Base-by-base conservation (phyloP, 2,797 vertebrate genomes). In the Allochrocebus solatus region DNA sequence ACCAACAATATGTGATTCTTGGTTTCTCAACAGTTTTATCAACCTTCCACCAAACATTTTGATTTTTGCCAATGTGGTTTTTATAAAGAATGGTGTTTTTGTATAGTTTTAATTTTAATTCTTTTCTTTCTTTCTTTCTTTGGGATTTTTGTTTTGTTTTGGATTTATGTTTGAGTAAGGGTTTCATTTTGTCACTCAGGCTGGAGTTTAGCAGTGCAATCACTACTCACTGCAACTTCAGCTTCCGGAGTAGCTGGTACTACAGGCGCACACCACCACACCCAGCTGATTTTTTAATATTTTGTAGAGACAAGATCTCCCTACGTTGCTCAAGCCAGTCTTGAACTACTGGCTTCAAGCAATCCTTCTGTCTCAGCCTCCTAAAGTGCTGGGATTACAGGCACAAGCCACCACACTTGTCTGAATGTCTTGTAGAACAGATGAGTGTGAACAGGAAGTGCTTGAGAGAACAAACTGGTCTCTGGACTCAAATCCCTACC, bases 371-470 rank as follows among this genome's bases (percentile, higher is more conserved):
- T 19, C 30, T 64, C 16, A 17, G 61, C 64, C 64, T 67, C 64
- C 33, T 16, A 4, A 67, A 67, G 33, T 67, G 64, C 64, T 67
- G 33, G 64, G 64, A 19, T 67, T n/a, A 19, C 4, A 67, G 33
- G 33, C 16, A 1, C 1, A 3, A 67, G 33, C 33, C 33, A n/a
- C 33, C 16, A 1, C 7, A 67, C 61, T 7, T 8, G 8, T 17
- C 72, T 72, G 24, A 28, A 78, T 79, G 88, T 92, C 76, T 86
- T 86, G 86, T 67, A 88, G 19, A 91, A 86, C 39, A 87, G 76
- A 30, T 90, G 48, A 59, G 14, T 2, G n/a, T 67, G 70, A 89
- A 30, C 74, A 89, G 61, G 72, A 53, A 33, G 24, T 59, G 30
- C n/a, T 74, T 91, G 10, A 33, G 55, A 89, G 36, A 10, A 53